phyloP scores from a whole-genome alignment of 2,113 vertebrate species.

The Myrmecophaga tridactyla region DNA sequence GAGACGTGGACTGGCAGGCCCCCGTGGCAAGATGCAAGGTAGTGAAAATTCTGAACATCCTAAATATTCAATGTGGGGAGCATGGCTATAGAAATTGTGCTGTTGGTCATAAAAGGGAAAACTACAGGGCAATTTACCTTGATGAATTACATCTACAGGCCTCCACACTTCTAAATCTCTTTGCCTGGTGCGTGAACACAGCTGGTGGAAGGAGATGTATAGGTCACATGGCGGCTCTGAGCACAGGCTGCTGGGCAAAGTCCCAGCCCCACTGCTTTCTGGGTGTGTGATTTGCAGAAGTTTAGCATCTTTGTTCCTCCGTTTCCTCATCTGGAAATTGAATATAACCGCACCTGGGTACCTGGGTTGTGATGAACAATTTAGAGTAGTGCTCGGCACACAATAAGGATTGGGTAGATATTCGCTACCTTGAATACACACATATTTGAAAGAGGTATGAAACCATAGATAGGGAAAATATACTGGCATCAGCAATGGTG shows the following conservation, averaged over 20 bases:
- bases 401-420: neutral
- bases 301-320: neutral
- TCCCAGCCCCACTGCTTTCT: neutral
- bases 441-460: neutral
- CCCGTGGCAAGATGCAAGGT: neutral
- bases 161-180: no score
- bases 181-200: neutral
- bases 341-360: no score
- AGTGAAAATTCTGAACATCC: neutral
- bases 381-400: neutral
- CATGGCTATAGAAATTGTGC: neutral
- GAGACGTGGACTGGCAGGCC: accelerated
- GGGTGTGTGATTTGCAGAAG: no score
- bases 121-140: neutral
- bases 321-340: neutral
- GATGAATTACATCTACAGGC: neutral
- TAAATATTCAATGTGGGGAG: neutral
- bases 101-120: neutral
- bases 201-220: neutral
- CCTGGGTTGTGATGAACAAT: neutral
- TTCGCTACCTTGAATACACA: neutral
- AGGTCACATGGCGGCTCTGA: accelerated
- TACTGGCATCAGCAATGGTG: neutral
- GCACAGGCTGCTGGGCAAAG: neutral
- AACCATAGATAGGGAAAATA: neutral